A percentile compares a stretch with the other conserved stretches of the same genome.
Conservation (phyloP, 2,113 vertebrate genomes). For the Hypocryptadius cinnamomeus region DNA sequence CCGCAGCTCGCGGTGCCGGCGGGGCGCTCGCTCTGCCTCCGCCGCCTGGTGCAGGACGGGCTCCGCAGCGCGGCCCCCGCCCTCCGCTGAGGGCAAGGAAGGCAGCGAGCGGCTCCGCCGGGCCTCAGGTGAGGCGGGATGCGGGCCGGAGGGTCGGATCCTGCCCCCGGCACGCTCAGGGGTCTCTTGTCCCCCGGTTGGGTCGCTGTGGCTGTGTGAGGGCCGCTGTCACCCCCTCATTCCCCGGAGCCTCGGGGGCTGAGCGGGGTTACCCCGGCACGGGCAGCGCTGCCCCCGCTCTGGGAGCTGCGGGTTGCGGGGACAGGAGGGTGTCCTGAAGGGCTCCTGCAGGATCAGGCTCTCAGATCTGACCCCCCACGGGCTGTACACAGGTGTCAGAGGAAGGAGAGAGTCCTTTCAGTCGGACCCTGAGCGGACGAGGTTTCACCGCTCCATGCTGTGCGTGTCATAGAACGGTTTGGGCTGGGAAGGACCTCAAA, state of each 20-base stretch:
- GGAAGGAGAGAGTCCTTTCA: not conserved
- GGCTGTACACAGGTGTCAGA: not conserved
- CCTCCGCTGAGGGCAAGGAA: not conserved
- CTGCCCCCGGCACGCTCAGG: not conserved
- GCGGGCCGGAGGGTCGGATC: not conserved
- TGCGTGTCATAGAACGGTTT: not conserved
- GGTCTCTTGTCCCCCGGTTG: not conserved
- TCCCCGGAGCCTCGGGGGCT: rapidly evolving
- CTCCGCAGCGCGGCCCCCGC: slow-evolving; percentile 49
- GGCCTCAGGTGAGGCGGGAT: not conserved
- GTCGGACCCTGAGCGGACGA: not conserved
- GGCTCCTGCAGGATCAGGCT: not conserved
- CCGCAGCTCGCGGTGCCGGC: slow-evolving; percentile 36
- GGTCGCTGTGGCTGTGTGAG: not conserved
- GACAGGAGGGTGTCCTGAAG: rapidly evolving
- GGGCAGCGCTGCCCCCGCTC: rapidly evolving
- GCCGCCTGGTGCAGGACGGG: slow-evolving; percentile 60
- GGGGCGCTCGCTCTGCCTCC: slow-evolving; percentile 60
- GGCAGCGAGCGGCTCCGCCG: not conserved
- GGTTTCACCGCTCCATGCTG: rapidly evolving
- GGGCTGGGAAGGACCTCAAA: not conserved
- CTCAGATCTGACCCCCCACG: not conserved
- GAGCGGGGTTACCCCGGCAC: rapidly evolving
- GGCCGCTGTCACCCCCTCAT: not conserved
- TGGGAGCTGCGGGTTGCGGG: not conserved